Conservation (phyloP, 2,113 vertebrate genomes). For the Dipodomys stephensi region DNA sequence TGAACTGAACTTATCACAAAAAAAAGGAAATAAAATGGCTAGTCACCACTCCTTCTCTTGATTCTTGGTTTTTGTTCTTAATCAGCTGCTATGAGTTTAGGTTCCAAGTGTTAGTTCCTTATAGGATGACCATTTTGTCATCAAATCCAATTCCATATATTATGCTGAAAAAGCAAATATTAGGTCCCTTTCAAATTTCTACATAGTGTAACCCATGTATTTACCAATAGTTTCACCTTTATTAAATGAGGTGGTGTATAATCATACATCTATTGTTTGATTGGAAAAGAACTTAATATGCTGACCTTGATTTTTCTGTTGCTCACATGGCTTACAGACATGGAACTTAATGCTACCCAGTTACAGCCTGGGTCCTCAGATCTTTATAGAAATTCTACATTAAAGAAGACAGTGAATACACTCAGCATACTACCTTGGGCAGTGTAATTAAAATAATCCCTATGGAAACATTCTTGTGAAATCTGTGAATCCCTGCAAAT, state of each 20-base stretch:
- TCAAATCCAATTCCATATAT: neutral
- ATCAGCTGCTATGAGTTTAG: neutral
- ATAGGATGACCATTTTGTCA: neutral
- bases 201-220: neutral
- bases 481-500: neutral
- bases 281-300: neutral
- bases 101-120: neutral
- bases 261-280: neutral
- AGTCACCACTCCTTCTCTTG: constrained; percentile 29
- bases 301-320: neutral
- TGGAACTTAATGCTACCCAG: neutral
- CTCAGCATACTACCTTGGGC: neutral
- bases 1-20: constrained; percentile 62
- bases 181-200: too few relatives aligned
- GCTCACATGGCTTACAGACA: accelerated
- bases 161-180: neutral
- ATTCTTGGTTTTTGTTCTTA: constrained; percentile 16
- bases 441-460: neutral
- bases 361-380: neutral
- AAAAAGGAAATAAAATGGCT: constrained; percentile 55
- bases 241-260: too few relatives aligned
- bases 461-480: neutral
- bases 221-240: neutral
- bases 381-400: neutral
- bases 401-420: neutral